Conservation (phyloP, 2,113 vertebrate genomes). For the Cacatua alba region DNA sequence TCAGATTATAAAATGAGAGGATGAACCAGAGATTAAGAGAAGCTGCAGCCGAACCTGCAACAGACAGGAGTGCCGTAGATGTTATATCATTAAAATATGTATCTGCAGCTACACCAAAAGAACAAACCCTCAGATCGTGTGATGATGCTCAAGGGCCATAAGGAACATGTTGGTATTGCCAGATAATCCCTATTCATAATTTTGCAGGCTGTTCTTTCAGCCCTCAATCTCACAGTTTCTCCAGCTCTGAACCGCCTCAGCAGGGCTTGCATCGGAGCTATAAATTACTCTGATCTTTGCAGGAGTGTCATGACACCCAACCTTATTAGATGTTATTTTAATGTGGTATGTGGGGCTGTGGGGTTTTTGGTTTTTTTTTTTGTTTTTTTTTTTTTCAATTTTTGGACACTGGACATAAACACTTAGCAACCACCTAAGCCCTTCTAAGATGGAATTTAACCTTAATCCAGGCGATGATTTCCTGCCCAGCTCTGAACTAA, state of each 20-base stretch:
- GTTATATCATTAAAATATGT: background rate
- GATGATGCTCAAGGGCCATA: constrained; percentile 36
- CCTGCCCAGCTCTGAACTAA: constrained; percentile 38
- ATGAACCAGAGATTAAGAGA: constrained; percentile 61
- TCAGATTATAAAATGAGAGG: constrained; percentile 62
- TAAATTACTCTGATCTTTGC: constrained; percentile 40
- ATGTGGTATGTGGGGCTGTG: background rate
- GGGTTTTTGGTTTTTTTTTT: background rate
- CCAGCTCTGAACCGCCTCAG: constrained; percentile 51
- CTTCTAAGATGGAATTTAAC: constrained; percentile 66
- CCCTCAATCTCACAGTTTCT: constrained; percentile 69
- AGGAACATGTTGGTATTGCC: constrained; percentile 57
- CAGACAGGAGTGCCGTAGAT: background rate
- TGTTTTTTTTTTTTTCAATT: background rate
- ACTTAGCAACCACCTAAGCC: constrained; percentile 52
- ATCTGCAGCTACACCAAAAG: background rate
- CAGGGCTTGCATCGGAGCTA: constrained; percentile 45
- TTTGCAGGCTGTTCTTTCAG: constrained; percentile 47
- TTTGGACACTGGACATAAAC: constrained; percentile 33
- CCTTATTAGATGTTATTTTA: background rate
- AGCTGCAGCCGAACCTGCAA: constrained; percentile 43
- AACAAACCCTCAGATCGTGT: constrained; percentile 38
- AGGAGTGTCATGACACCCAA: constrained; percentile 10
- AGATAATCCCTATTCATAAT: constrained; percentile 68
- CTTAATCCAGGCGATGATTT: constrained; percentile 67